Conservation (phyloP, 92 coral and sea anemone species). For the Siderastrea radians region DNA sequence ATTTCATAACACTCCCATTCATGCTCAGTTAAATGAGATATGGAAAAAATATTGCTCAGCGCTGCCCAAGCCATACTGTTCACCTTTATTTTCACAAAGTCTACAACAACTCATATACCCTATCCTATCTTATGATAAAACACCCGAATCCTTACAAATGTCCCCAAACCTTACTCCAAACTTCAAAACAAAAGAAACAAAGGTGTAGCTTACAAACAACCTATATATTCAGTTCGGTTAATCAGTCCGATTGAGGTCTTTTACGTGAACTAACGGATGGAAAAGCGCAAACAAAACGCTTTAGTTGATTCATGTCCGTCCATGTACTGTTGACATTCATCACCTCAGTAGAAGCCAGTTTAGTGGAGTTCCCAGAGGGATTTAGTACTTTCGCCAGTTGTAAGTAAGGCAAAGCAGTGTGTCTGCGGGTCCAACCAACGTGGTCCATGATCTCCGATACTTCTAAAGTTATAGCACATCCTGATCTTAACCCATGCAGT, state of each 20-base stretch:
- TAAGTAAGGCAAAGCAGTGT: slow-evolving; percentile 14
- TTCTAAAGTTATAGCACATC: slow-evolving; percentile 34
- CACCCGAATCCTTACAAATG: not conserved
- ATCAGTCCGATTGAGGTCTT: slow-evolving; percentile 6
- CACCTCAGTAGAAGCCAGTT: not conserved
- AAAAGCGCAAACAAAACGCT: slow-evolving; percentile 21
- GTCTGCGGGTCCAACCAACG: slow-evolving; percentile 25
- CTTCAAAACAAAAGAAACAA: not conserved
- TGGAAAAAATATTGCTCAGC: not conserved
- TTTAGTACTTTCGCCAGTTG: slow-evolving; percentile 30
- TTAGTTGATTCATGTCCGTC: slow-evolving; percentile 26
- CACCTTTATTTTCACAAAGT: not conserved
- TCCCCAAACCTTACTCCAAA: not conserved
- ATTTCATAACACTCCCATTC: no score
- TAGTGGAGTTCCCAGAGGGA: slow-evolving; percentile 25
- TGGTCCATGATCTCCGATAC: slow-evolving; percentile 37
- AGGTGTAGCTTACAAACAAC: not conserved
- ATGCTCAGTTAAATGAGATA: not conserved
- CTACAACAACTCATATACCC: not conserved
- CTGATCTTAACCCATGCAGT: slow-evolving; percentile 28
- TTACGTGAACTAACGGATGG: not conserved
- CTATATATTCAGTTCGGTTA: not conserved
- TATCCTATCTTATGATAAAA: not conserved
- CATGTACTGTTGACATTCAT: slow-evolving; percentile 11
- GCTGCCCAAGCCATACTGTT: not conserved